A percentile compares a stretch with the other conserved stretches of the same genome.
These are phyloP conservation scores for Camarhynchus parvulus DNA, from an alignment of 2,113 vertebrate genomes.

Conservation along the genomic window DNA sequence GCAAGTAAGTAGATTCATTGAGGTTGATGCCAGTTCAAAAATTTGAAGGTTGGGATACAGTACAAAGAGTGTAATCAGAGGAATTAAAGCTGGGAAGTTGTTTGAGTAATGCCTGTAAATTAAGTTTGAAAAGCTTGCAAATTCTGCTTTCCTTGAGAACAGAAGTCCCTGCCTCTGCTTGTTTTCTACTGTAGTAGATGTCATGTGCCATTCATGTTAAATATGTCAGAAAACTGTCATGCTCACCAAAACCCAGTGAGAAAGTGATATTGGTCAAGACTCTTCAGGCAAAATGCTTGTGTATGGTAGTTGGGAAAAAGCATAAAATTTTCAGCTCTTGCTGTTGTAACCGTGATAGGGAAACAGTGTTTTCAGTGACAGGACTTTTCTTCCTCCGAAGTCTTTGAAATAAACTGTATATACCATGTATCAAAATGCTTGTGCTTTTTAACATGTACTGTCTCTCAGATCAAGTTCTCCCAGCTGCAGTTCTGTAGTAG, in stretches of 20 bases:
- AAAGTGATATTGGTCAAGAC: fast-evolving
- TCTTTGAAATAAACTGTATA: background rate
- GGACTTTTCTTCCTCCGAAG: background rate
- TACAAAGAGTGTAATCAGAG: background rate
- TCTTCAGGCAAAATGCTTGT: background rate
- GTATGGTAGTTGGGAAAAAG: background rate
- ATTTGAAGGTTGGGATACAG: background rate
- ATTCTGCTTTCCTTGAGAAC: background rate
- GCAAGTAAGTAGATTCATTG: slow-evolving; percentile 84
- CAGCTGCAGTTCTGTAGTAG: background rate
- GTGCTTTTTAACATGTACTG: background rate
- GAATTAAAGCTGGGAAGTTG: background rate
- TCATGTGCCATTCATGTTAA: background rate
- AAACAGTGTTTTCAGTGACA: background rate
- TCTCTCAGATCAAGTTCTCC: background rate
- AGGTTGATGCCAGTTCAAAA: background rate
- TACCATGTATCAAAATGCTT: background rate
- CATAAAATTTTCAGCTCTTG: background rate
- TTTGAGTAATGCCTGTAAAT: background rate
- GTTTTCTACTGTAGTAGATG: background rate
- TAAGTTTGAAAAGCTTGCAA: background rate
- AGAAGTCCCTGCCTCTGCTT: background rate
- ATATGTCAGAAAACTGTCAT: background rate
- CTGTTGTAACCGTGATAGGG: background rate
- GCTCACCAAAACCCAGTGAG: background rate